A percentile compares a stretch with the other conserved stretches of the same genome.
Evolutionary conservation across 1,140 invertebrate genomes (phyloP).

Genomic region (Drosophila kurseongensis): DNA sequence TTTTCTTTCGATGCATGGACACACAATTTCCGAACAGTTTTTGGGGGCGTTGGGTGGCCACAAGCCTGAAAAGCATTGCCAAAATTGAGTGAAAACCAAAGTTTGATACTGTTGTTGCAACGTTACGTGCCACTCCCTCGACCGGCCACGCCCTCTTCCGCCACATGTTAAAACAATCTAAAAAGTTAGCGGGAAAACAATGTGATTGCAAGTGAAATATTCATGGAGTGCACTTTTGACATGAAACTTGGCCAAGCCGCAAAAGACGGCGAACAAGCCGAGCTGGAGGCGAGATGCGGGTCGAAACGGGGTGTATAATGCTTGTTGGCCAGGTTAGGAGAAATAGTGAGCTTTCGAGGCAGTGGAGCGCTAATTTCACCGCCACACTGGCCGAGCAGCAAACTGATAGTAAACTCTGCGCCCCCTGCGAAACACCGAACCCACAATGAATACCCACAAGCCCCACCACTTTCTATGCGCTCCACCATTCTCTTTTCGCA

Average conservation of each 20-base stretch:
- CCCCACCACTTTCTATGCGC: constrained; percentile 5
- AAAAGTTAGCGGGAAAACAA: constrained; percentile 82
- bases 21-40: constrained; percentile 46
- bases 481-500: constrained; percentile 26
- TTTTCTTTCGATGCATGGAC: constrained; percentile 17
- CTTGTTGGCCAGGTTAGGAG: constrained; percentile 34
- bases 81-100: constrained; percentile 78
- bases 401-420: constrained; percentile 71
- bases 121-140: constrained; percentile 61
- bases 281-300: not conserved
- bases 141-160: constrained; percentile 70
- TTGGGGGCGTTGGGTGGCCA: constrained; percentile 11
- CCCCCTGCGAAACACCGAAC: not conserved
- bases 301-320: not conserved
- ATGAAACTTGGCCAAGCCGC: constrained; percentile 52
- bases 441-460: constrained; percentile 32
- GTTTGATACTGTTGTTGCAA: constrained; percentile 67
- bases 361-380: constrained; percentile 66
- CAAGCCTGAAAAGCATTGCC: constrained; percentile 40
- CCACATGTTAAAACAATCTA: constrained; percentile 82
- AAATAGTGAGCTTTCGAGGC: not conserved
- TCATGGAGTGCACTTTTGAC: constrained; percentile 76
- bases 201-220: constrained; percentile 83
- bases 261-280: constrained; percentile 39
- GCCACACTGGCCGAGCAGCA: constrained; percentile 35